Evolutionary conservation across 2,113 vertebrate genomes (phyloP), one percentile per base, ranked within the genome.

Genomic region (Cygnus buccinator): DNA sequence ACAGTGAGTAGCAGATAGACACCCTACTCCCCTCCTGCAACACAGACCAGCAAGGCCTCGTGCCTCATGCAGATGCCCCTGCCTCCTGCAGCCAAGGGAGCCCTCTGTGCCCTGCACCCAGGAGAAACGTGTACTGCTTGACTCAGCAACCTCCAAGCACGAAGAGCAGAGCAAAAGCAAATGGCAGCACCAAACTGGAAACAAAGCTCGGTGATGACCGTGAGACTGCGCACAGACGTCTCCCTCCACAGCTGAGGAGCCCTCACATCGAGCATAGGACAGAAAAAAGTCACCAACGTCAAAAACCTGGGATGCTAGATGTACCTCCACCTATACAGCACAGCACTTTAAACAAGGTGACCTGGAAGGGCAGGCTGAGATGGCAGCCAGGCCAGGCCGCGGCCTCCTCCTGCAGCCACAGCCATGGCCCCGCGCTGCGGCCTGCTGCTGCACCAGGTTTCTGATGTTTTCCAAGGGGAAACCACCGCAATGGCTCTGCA

Each of bases 401-500:
- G 9, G 46, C 46, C 46, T 48, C 46, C 46, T 48, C 20, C 46
- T 21, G 46, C 46, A 21, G 46, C 46, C 46, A 48, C 46, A 48
- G 46, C 46, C 46, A 48, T 48, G 46, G 46, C 46, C 46, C 46
- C 5, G 9, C 46, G 10, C 46, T 48, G 46, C 46, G 4, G 46
- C 20, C 46, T 10, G 11, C 46, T 21, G 20, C 20, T 48, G 35
- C 35, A 35, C 35, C 35, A 31, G 9, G 31, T 43, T 82, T 73
- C 39, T 41, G 3, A 57, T 41, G 33, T 3, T 43, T 67, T 59
- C 43, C 85, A 39, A 20, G 35, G 17, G 26, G 29, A 70, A 65
- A 37, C 0, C 0, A 70, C 1, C 2, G 15, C 25, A 62, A 18
- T 0, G 10, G 8, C 29, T 52, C 54, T 3, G 0, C 21, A 70